Conservation (phyloP, 2,888 invertebrate species). For the Epinotia brunnichana region DNA sequence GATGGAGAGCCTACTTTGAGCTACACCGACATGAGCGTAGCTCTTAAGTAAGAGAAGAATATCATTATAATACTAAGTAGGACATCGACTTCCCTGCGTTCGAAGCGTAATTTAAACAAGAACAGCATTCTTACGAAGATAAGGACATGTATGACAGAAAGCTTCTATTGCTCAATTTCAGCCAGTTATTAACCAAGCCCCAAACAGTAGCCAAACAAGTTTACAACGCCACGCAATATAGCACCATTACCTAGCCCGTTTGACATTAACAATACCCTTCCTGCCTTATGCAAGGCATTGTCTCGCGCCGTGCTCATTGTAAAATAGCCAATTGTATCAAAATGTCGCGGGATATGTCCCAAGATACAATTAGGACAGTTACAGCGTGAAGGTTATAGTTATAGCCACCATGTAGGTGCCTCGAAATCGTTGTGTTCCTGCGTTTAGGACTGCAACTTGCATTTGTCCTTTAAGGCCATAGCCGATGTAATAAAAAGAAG, state of each 20-base stretch:
- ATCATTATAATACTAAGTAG: too few relatives aligned
- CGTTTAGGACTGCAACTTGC: too few relatives aligned
- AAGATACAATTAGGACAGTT: constrained; percentile 10
- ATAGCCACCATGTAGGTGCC: not conserved
- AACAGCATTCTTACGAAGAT: not conserved
- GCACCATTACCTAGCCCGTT: not conserved
- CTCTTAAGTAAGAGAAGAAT: too few relatives aligned
- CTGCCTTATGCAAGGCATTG: constrained; percentile 6
- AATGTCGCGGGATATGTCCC: constrained; percentile 18
- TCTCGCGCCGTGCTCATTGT: constrained; percentile 13
- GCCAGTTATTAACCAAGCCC: not conserved
- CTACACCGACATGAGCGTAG: too few relatives aligned
- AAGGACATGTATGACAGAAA: not conserved
- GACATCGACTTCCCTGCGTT: too few relatives aligned
- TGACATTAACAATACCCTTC: constrained; percentile 16
- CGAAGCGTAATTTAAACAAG: too few relatives aligned
- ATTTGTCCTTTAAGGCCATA: too few relatives aligned
- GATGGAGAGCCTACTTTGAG: too few relatives aligned
- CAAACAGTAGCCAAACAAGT: constrained; percentile 1
- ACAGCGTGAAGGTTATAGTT: not conserved
- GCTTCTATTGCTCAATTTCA: not conserved
- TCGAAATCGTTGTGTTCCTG: too few relatives aligned
- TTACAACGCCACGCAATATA: not conserved
- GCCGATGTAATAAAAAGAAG: too few relatives aligned
- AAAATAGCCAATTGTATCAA: not conserved